phyloP scores from a whole-genome alignment of 2,113 vertebrate genomes.

The Phyllopteryx taeniolatus region DNA sequence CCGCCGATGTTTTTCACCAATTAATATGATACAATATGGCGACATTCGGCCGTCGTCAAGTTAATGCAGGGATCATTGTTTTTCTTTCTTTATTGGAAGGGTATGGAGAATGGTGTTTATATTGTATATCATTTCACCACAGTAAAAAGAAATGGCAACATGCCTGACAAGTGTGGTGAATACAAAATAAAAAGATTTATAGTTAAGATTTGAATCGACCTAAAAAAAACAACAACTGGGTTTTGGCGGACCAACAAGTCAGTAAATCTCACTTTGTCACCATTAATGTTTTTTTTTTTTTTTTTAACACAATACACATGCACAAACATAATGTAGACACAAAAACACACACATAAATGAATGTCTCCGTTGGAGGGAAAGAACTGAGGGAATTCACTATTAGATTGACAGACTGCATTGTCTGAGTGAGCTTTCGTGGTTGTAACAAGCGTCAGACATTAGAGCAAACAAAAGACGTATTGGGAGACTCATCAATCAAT shows the following conservation, averaged over 20 bases:
- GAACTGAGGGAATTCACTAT: conserved; percentile 68
- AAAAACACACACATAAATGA: conserved; percentile 47
- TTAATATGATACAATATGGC: no score
- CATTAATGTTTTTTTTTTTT: conserved; percentile 53
- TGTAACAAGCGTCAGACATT: conserved; percentile 98
- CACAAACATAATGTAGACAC: conserved; percentile 26
- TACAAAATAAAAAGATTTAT: not conserved
- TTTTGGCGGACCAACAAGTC: conserved; percentile 67
- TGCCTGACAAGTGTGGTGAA: not conserved
- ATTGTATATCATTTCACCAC: not conserved
- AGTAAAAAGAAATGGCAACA: not conserved
- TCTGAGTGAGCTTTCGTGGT: conserved; percentile 88
- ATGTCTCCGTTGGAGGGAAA: conserved; percentile 58
- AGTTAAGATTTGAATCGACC: not conserved
- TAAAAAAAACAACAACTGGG: not conserved
- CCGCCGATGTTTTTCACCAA: no score
- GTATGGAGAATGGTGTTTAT: not conserved
- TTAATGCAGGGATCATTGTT: no score
- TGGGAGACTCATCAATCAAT: conserved; percentile 98
- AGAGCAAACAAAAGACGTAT: conserved; percentile 91
- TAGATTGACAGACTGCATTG: conserved; percentile 91
- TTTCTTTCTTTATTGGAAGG: not conserved
- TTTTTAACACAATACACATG: conserved; percentile 21
- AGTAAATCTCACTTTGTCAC: conserved; percentile 71
- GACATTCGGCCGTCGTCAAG: no score